These are phyloP conservation scores for Calliopsis andreniformis DNA, from an alignment of 1,140 invertebrate genomes.

Conservation along the genomic window DNA sequence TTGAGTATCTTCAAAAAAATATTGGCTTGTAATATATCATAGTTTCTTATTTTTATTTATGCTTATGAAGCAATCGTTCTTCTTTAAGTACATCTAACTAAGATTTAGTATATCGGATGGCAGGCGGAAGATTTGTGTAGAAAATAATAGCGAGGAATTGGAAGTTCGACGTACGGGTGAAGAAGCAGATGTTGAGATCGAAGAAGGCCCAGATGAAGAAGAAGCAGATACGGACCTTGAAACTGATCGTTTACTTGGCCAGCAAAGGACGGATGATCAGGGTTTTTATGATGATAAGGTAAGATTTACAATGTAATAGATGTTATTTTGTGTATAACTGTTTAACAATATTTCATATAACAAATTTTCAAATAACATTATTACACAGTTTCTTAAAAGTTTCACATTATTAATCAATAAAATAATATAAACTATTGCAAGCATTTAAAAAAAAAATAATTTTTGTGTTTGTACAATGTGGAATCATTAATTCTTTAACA, in stretches of 20 bases:
- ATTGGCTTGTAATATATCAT: too few relatives aligned
- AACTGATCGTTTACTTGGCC: constrained; percentile 93
- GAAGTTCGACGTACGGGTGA: constrained; percentile 72
- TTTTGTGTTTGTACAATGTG: neutral
- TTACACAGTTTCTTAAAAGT: constrained; percentile 1
- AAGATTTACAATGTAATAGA: constrained; percentile 18
- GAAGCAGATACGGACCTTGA: constrained; percentile 94
- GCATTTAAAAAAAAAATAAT: neutral
- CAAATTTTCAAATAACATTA: constrained; percentile 23
- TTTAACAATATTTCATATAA: neutral
- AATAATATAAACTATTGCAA: constrained; percentile 3
- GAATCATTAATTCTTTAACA: neutral
- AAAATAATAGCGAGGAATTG: constrained; percentile 79
- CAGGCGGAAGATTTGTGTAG: constrained; percentile 78
- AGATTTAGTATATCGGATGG: constrained; percentile 80
- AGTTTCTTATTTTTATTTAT: neutral
- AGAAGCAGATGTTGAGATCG: constrained; percentile 76
- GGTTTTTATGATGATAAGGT: constrained; percentile 95
- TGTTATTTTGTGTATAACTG: neutral
- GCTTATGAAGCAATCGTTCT: neutral
- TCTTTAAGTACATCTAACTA: constrained; percentile 79
- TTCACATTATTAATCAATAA: neutral
- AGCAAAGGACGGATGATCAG: constrained; percentile 94
- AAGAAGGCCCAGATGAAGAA: constrained; percentile 83
- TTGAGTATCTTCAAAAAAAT: neutral